Evolutionary conservation across 2,888 invertebrate genomes (phyloP), one percentile per base, ranked within the genome.

Genomic region (Xanthia icteritia): DNA sequence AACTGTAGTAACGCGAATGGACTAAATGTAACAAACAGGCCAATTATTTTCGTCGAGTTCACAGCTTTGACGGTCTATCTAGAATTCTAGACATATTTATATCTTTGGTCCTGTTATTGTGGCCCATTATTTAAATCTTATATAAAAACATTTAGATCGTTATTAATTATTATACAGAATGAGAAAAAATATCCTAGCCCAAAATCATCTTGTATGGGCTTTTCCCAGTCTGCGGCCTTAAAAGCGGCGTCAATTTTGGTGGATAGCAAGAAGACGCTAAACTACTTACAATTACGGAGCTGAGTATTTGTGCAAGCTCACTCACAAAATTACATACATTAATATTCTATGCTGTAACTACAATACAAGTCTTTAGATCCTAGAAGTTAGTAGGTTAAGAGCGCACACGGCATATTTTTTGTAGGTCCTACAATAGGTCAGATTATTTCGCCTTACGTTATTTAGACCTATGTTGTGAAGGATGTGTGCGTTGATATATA

Each of bases 231-330:
- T 61, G 54, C 31, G 31, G 36, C 56, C 45, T 56, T 61, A 56
- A 64, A 51, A 82, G 68, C 63, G 23, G 17, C 39, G 23, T 20
- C 48, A 20, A n/a, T 58, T 60, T 79, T 76, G 56, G 20, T 65
- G 42, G 13, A 70, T 54, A 75, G 36, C 68, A 58, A 58, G 31
- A 60, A n/a, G 15, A 77, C 51, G 31, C 63, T 64, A 69, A 69
- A 63, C 71, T 80, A 81, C 73, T 60, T 83, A 76, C 5, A 51
- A 39, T 58, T 66, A 82, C 31, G 42, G 42, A 69, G 67, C 63
- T 86, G 82, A 86, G 84, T 86, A 86, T 86, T 84, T 67, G 58
- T 76, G 69, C 76, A 81, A 86, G 82, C 76, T 79, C 81, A 77
- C 86, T 78, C 72, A 56, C 20, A 68, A 42, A 54, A n/a, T 36